Conservation (phyloP, 2,888 invertebrate genomes). For the Tetragonisca angustula region DNA sequence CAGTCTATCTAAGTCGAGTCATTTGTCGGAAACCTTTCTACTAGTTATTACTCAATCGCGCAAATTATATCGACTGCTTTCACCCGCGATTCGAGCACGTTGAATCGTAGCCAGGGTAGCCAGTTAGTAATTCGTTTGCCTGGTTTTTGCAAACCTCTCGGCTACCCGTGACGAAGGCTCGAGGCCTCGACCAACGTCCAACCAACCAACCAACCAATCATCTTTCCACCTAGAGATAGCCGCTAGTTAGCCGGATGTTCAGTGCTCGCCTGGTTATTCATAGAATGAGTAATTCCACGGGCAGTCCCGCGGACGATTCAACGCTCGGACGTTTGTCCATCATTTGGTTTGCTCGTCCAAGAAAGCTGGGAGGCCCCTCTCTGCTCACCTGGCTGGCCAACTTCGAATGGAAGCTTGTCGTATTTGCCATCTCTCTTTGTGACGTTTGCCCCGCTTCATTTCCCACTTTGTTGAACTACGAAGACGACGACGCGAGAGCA, state of each 20-base stretch:
- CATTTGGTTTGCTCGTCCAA: slow-evolving; percentile 71
- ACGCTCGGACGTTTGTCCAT: slow-evolving; percentile 69
- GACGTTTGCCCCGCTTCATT: slow-evolving; percentile 74
- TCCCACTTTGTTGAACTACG: slow-evolving; percentile 72
- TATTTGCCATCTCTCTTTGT: slow-evolving; percentile 82
- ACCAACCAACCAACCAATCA: slow-evolving; percentile 45
- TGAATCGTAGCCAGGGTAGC: slow-evolving; percentile 3
- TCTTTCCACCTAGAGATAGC: slow-evolving; percentile 33
- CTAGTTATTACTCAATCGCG: slow-evolving; percentile 18
- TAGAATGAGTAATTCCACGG: slow-evolving; percentile 75
- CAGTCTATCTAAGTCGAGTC: neutral
- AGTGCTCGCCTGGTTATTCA: slow-evolving; percentile 75
- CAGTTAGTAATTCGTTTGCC: slow-evolving; percentile 38
- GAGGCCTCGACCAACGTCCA: neutral
- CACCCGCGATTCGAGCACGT: slow-evolving; percentile 25
- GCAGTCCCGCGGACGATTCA: slow-evolving; percentile 59
- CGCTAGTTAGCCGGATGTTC: slow-evolving; percentile 45
- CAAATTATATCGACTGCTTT: slow-evolving; percentile 25
- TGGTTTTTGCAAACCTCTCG: slow-evolving; percentile 11
- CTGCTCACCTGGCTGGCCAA: slow-evolving; percentile 67
- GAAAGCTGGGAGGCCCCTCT: slow-evolving; percentile 23
- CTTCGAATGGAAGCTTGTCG: slow-evolving; percentile 74
- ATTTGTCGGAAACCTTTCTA: neutral
- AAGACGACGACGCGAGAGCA: slow-evolving; percentile 51
- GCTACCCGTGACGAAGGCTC: slow-evolving; percentile 6